Evolutionary conservation across 1,140 invertebrate species (phyloP).

Genomic region (Brachionus calyciflorus): DNA sequence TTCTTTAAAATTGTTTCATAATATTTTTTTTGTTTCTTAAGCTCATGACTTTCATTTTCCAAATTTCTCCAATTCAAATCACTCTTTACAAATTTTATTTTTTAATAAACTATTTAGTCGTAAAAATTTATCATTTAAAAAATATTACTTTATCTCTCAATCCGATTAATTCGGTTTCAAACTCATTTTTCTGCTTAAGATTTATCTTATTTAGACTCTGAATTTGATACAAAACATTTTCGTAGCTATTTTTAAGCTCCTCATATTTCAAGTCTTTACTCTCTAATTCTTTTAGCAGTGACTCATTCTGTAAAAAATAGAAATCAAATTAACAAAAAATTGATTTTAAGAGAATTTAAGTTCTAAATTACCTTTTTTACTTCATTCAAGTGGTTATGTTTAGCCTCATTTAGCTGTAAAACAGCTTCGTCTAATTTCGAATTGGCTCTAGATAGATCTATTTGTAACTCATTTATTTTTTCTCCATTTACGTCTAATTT

Average conservation of each 20-base stretch:
- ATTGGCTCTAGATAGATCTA: not conserved
- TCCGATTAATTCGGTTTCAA: not conserved
- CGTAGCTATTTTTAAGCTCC: conserved; percentile 9
- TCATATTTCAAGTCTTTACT: conserved; percentile 29
- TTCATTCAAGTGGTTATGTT: not conserved
- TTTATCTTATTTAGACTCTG: not conserved
- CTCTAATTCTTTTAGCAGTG: not conserved
- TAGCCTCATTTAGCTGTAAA: not conserved
- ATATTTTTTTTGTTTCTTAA: conserved; percentile 26
- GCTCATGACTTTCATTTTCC: not conserved
- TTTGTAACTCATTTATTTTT: conserved; percentile 20
- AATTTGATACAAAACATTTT: conserved; percentile 5
- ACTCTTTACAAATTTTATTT: no score
- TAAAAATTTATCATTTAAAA: not conserved
- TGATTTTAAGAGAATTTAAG: no score
- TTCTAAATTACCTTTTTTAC: not conserved
- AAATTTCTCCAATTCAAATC: not conserved
- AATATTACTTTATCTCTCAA: conserved; percentile 2
- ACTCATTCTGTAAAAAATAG: not conserved
- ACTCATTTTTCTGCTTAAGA: conserved; percentile 14
- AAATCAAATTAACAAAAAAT: no score
- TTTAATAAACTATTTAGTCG: not conserved
- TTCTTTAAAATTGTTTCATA: conserved; percentile 35
- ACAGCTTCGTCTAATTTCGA: conserved; percentile 32
- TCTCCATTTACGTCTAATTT: conserved; percentile 4